Evolutionary conservation across 1,140 invertebrate genomes (phyloP).

Genomic region (Caenorhabditis latens): DNA sequence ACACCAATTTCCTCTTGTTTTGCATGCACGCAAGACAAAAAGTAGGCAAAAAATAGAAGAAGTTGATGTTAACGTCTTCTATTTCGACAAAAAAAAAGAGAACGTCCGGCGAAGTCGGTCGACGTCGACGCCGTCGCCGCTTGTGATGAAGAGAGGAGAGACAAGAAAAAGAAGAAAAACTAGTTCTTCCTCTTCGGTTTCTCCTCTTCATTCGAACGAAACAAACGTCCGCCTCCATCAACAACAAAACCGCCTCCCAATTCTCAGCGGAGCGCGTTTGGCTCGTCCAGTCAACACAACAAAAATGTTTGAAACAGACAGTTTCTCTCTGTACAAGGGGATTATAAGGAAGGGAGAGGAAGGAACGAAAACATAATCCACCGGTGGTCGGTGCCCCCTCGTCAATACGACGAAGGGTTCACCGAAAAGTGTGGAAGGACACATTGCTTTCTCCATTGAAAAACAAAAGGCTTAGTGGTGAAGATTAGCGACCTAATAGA

Average conservation of each 20-base stretch:
- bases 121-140: background rate
- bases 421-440: too few relatives aligned
- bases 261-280: constrained; percentile 24
- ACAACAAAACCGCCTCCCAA: constrained; percentile 28
- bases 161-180: background rate
- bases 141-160: background rate
- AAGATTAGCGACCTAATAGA: too few relatives aligned
- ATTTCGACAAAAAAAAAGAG: background rate
- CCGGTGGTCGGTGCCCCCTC: background rate
- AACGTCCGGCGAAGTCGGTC: background rate
- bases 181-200: constrained; percentile 5
- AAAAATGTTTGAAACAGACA: background rate
- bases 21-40: constrained; percentile 8
- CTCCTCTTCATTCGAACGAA: background rate
- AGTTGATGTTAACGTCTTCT: constrained; percentile 6
- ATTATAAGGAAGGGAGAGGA: background rate
- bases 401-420: background rate
- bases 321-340: constrained; percentile 20
- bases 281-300: background rate
- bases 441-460: too few relatives aligned
- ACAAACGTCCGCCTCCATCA: background rate
- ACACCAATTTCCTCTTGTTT: constrained; percentile 34
- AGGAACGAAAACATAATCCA: background rate
- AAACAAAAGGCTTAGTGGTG: too few relatives aligned
- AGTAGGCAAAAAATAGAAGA: background rate